Percentiles rank a stretch among this genome's conserved stretches.
phyloP scores from a whole-genome alignment of 2,113 vertebrate genomes.

The Passer domesticus region DNA sequence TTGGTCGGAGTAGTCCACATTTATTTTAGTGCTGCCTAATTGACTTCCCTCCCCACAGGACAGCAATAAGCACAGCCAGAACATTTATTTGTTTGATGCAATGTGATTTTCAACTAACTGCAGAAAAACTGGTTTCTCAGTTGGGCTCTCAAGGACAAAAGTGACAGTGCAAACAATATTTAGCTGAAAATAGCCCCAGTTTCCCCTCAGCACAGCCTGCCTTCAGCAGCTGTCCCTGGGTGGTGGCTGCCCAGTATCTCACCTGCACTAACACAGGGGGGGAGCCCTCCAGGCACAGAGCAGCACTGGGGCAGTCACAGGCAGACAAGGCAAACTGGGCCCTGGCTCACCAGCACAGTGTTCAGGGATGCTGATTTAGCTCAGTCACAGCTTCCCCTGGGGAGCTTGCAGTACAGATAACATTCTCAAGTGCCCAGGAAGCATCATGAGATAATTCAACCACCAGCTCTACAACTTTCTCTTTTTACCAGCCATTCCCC shows the following conservation, averaged over 20 bases:
- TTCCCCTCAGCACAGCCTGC: background rate
- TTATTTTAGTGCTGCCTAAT: constrained; percentile 23
- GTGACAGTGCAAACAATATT: background rate
- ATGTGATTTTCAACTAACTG: background rate
- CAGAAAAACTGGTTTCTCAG: background rate
- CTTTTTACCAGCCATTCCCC: background rate
- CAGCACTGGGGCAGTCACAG: background rate
- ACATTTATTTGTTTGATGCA: background rate
- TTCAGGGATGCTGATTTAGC: background rate
- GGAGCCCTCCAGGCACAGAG: background rate
- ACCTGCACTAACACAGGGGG: background rate
- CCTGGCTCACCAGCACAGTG: background rate
- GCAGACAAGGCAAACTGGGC: background rate
- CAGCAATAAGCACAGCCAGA: background rate
- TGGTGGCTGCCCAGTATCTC: background rate
- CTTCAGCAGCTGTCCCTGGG: background rate
- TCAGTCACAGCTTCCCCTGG: background rate
- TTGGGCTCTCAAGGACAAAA: background rate
- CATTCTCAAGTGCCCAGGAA: background rate
- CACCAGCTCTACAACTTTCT: background rate
- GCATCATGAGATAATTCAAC: background rate
- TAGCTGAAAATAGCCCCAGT: background rate
- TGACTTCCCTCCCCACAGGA: background rate
- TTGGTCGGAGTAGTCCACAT: background rate
- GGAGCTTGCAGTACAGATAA: background rate